Percentiles rank a stretch among this genome's conserved stretches.
Evolutionary conservation across 2,888 invertebrate genomes (phyloP).

Genomic region (Xanthorhoe spadicearia): DNA sequence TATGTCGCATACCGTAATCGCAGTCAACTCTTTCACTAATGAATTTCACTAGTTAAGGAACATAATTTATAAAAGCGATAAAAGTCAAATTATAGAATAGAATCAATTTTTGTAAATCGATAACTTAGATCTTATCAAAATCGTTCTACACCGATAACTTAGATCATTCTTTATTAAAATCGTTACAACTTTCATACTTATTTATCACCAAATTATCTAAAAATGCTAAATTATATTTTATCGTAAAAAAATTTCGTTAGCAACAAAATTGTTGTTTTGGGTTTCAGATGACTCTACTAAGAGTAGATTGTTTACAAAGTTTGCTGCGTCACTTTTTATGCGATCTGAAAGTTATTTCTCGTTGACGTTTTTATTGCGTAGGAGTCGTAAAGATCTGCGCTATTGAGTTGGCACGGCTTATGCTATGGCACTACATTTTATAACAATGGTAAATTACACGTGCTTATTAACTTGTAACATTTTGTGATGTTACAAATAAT

Average conservation of each 20-base stretch:
- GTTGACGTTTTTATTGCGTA: conserved; percentile 47
- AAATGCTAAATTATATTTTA: background rate
- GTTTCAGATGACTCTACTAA: background rate
- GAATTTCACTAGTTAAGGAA: too few species aligned
- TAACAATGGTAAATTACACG: background rate
- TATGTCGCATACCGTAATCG: too few species aligned
- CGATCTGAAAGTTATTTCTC: conserved; percentile 36
- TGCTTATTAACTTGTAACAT: too few species aligned
- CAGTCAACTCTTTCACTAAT: too few species aligned
- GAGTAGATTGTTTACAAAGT: conserved; percentile 12
- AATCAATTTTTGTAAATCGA: too few species aligned
- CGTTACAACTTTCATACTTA: background rate
- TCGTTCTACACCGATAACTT: background rate
- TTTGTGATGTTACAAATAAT: too few species aligned
- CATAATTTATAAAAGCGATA: too few species aligned
- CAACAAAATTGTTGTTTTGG: background rate
- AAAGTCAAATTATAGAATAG: too few species aligned
- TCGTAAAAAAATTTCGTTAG: background rate
- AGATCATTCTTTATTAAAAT: too few species aligned
- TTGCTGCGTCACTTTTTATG: conserved; percentile 25
- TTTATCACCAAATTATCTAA: too few species aligned
- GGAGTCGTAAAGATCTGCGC: conserved; percentile 38
- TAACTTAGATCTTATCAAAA: too few species aligned
- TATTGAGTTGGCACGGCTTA: background rate
- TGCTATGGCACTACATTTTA: background rate